Base-by-base conservation (phyloP, 2,113 vertebrate species). In the Bambusicola thoracicus region DNA sequence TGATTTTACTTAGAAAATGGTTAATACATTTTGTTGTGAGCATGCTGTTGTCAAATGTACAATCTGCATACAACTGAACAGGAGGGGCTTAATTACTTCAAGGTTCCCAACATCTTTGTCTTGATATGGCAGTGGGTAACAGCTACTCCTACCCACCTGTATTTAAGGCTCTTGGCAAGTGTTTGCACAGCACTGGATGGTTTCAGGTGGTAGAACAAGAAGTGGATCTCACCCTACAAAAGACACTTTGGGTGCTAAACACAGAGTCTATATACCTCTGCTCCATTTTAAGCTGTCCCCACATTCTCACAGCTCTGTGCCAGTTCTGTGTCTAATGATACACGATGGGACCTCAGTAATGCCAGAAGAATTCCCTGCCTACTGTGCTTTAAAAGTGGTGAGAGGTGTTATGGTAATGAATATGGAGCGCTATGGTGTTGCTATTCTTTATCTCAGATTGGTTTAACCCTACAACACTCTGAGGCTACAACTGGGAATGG, bases 1-100 rank as follows among this genome's bases (percentile, higher is more conserved):
- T 78, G 67, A 73, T 94, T 96, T 96, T 95, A 95, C 93, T 95
- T 93, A 94, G 81, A 65, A 83, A 38, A 9, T 67, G 70, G 82
- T 90, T 96, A 94, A 95, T 32, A 11, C 80, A 40, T 81, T 92
- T 91, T 81, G 2, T 91, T 91, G 29, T 1, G 8, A 44, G 48
- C 32, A 15, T 61, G 19, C 36, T 94, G 51, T 19, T 90, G 75
- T 86, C 2, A 4, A 68, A 73, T 65, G 84, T 80, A 74, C 75
- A 72, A 46, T 80, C 83, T 91, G 65, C 56, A 75, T 83, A 30
- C 22, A 36, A 13, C 66, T 15, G 85, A 81, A 80, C 51, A 87
- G 59, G 38, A 46, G 46, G 46, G 67, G 75, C 80, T 74, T 89
- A 68, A 76, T 89, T 91, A 55, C 49, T 82, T 82, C n/a, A 40